These are phyloP conservation scores for Sinocyclocheilus anophthalmus DNA, from an alignment of 2,113 vertebrate genomes.

Conservation along the genomic window DNA sequence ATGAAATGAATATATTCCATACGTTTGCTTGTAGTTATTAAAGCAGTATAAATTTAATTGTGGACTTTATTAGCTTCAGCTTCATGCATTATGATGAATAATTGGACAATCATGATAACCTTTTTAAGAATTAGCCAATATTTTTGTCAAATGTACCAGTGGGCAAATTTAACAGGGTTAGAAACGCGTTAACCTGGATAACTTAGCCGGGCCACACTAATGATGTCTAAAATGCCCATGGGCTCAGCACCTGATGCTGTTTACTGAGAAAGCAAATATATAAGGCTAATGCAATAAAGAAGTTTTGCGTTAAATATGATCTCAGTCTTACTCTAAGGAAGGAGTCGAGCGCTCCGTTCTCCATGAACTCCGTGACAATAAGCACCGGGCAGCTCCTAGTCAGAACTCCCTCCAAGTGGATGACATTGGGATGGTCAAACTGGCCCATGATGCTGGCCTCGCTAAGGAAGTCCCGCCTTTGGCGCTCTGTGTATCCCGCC, in stretches of 20 bases:
- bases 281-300: neutral
- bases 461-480: slow-evolving; percentile 93
- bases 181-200: neutral
- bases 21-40: neutral
- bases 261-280: neutral
- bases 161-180: neutral
- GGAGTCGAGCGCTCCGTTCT: slow-evolving; percentile 95
- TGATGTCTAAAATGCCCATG: neutral
- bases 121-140: neutral
- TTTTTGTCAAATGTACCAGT: neutral
- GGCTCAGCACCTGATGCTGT: neutral
- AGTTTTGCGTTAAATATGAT: neutral
- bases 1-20: neutral
- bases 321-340: slow-evolving; percentile 91
- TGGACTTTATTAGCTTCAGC: neutral
- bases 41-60: neutral
- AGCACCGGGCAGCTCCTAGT: slow-evolving; percentile 97
- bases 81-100: neutral
- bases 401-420: slow-evolving; percentile 95
- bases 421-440: slow-evolving; percentile 99
- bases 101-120: too few relatives aligned
- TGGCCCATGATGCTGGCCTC: slow-evolving; percentile 99
- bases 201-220: neutral
- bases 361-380: slow-evolving; percentile 99
- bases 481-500: slow-evolving; percentile 93